A percentile compares a stretch with the other conserved stretches of the same genome.
phyloP scores from a whole-genome alignment of 1,140 invertebrate genomes.

The Penaeus japonicus region DNA sequence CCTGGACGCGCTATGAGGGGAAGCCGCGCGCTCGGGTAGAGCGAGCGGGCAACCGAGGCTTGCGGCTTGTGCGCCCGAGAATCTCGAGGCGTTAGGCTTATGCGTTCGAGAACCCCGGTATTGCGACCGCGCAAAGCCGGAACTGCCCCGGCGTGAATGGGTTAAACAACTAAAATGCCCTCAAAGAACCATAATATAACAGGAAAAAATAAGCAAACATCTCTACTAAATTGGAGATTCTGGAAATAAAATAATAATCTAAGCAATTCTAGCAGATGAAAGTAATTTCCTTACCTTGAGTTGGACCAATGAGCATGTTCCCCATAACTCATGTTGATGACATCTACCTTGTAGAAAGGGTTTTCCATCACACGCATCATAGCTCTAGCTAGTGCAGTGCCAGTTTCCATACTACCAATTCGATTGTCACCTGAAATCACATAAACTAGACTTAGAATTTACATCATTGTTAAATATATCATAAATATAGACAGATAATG shows the following conservation, averaged over 20 bases:
- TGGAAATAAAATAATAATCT: neutral
- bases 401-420: slow-evolving; percentile 95
- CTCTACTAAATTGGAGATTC: neutral
- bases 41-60: no score
- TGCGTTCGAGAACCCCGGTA: no score
- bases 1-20: no score
- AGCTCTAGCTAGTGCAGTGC: slow-evolving; percentile 86
- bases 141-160: no score
- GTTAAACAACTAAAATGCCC: no score
- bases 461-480: neutral
- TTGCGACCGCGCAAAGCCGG: no score
- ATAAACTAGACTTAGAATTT: no score
- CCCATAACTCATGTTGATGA: slow-evolving; percentile 99
- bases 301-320: slow-evolving; percentile 91
- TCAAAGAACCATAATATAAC: no score
- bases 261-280: neutral
- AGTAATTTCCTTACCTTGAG: slow-evolving; percentile 74
- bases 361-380: slow-evolving; percentile 82
- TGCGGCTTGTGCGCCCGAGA: no score
- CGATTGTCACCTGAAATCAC: slow-evolving; percentile 75
- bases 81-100: no score
- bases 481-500: neutral
- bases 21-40: no score
- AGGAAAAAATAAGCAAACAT: no score
- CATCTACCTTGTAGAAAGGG: slow-evolving; percentile 72